Conservation (phyloP, 2,888 invertebrate species). For the Trachelus troglodyta region DNA sequence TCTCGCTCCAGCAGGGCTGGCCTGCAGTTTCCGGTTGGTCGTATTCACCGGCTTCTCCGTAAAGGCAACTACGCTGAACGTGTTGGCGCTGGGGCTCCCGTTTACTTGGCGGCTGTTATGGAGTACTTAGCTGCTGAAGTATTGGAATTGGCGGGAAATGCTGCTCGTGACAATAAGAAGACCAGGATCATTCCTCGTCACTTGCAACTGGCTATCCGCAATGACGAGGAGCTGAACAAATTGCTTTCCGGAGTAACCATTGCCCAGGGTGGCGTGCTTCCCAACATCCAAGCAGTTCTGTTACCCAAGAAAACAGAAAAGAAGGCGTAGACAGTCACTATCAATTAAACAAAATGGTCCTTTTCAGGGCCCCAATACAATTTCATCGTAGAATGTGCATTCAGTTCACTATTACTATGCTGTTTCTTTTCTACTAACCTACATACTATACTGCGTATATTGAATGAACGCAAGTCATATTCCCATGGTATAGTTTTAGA, state of each 20-base stretch:
- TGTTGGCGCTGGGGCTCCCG: slow-evolving; percentile 70
- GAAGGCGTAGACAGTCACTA: slow-evolving; percentile 32
- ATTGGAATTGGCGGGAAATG: slow-evolving; percentile 75
- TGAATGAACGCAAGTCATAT: no score
- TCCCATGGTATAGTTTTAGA: no score
- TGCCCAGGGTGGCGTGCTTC: slow-evolving; percentile 85
- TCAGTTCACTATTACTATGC: no score
- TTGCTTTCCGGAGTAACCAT: slow-evolving; percentile 82
- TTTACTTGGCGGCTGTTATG: slow-evolving; percentile 72
- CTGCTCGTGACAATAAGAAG: slow-evolving; percentile 77
- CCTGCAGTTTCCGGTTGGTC: slow-evolving; percentile 73
- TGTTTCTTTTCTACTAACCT: no score
- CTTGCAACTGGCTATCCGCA: slow-evolving; percentile 77
- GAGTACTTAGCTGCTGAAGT: slow-evolving; percentile 79
- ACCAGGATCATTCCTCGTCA: slow-evolving; percentile 63
- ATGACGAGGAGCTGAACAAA: slow-evolving; percentile 84
- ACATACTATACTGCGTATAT: no score
- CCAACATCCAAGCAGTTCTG: slow-evolving; percentile 79
- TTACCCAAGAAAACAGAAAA: slow-evolving; percentile 77
- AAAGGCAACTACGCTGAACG: slow-evolving; percentile 75
- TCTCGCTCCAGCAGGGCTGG: slow-evolving; percentile 65
- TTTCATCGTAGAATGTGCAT: no score
- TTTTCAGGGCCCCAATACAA: slow-evolving; percentile 32
- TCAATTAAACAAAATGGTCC: slow-evolving; percentile 26
- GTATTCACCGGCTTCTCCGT: slow-evolving; percentile 72